Percentiles rank a stretch among this genome's conserved stretches.
These are phyloP conservation scores for Agonum fuliginosum DNA, from an alignment of 2,888 invertebrate species.

Conservation along the genomic window DNA sequence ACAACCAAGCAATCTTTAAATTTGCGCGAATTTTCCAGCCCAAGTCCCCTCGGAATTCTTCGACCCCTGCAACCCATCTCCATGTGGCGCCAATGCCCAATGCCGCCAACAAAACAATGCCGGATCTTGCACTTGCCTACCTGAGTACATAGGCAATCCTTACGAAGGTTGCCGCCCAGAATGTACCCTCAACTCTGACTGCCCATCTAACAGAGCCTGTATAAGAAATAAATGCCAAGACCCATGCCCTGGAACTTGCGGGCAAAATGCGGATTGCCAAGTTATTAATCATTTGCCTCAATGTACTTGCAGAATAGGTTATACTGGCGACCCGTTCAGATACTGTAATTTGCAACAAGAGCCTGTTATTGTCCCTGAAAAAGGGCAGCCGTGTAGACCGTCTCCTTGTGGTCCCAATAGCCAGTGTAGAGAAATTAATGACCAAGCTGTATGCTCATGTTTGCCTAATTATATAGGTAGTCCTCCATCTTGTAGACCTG, in stretches of 20 bases:
- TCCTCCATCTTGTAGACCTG: conserved; percentile 83
- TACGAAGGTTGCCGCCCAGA: conserved; percentile 86
- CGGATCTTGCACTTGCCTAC: conserved; percentile 81
- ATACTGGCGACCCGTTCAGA: conserved; percentile 77
- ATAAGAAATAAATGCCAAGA: conserved; percentile 83
- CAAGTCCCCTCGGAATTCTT: conserved; percentile 72
- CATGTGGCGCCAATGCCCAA: conserved; percentile 81
- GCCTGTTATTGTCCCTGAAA: conserved; percentile 82
- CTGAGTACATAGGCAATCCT: conserved; percentile 85
- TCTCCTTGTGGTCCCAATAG: conserved; percentile 89
- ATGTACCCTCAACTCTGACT: conserved; percentile 83
- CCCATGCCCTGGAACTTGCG: conserved; percentile 86
- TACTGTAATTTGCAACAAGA: conserved; percentile 69
- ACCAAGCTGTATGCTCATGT: conserved; percentile 81
- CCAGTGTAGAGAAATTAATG: conserved; percentile 79
- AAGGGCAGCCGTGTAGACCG: conserved; percentile 79
- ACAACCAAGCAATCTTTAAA: background rate
- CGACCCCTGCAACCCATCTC: conserved; percentile 86
- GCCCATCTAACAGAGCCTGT: conserved; percentile 83
- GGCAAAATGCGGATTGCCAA: conserved; percentile 82
- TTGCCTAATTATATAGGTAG: conserved; percentile 81
- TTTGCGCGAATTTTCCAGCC: conserved; percentile 27
- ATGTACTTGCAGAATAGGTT: conserved; percentile 80
- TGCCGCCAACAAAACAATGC: conserved; percentile 80
- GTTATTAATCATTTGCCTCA: conserved; percentile 83